Evolutionary conservation across 2,888 invertebrate genomes (phyloP).

Genomic region (Sturmia bella): DNA sequence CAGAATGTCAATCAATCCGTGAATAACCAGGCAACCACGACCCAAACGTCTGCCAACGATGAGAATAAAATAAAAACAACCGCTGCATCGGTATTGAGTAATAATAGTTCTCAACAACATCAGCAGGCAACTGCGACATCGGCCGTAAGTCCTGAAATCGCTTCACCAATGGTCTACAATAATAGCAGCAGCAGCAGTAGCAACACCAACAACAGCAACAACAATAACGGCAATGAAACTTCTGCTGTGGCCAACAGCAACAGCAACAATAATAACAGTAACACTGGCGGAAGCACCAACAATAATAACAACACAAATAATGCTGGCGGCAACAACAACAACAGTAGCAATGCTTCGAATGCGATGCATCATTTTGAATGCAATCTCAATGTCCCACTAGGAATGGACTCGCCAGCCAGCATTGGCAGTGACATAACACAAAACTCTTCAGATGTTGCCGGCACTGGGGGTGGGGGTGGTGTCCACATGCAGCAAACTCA

Average conservation of each 20-base stretch:
- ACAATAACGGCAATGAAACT: constrained; percentile 7
- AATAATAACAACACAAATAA: constrained; percentile 15
- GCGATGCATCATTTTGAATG: constrained; percentile 88
- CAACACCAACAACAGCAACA: constrained; percentile 27
- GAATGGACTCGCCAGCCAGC: constrained; percentile 93
- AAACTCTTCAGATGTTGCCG: constrained; percentile 85
- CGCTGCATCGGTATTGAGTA: constrained; percentile 72
- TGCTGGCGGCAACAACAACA: constrained; percentile 79
- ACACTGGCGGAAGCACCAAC: not conserved
- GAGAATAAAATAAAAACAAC: constrained; percentile 60
- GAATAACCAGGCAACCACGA: constrained; percentile 35
- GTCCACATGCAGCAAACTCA: constrained; percentile 81
- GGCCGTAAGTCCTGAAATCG: constrained; percentile 56
- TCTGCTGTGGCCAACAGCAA: not conserved
- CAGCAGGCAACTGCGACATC: constrained; percentile 54
- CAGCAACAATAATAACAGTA: constrained; percentile 33
- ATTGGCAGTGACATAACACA: constrained; percentile 93
- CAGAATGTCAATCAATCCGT: constrained; percentile 57
- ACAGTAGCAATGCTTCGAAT: constrained; percentile 26
- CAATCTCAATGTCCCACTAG: constrained; percentile 92
- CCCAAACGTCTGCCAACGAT: constrained; percentile 40
- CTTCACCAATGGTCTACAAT: constrained; percentile 61
- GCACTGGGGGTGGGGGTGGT: too few species aligned
- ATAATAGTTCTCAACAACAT: constrained; percentile 64
- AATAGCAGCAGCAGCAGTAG: constrained; percentile 66